Evolutionary conservation across 2,888 invertebrate genomes (phyloP).

Genomic region (Platycheirus albimanus): DNA sequence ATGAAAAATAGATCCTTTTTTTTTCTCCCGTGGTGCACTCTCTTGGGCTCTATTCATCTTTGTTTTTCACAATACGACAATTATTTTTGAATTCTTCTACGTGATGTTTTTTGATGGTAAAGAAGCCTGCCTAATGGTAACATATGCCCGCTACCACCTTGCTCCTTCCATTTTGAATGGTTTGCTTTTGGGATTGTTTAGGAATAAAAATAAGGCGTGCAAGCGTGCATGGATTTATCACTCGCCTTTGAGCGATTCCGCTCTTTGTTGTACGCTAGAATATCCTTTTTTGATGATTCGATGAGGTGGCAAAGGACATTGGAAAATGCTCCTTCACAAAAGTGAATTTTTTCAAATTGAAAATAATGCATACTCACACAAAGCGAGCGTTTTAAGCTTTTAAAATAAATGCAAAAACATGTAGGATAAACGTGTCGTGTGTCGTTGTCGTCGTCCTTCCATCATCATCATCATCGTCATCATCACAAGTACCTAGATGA

Average conservation of each 20-base stretch:
- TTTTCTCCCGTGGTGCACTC: conserved; percentile 20
- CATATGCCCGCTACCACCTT: neutral
- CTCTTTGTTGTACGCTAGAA: conserved; percentile 9
- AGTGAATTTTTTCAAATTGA: conserved; percentile 28
- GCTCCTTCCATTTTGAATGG: neutral
- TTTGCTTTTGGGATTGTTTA: conserved; percentile 35
- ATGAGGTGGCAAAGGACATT: neutral
- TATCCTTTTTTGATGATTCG: conserved; percentile 9
- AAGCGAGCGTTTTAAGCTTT: conserved; percentile 36
- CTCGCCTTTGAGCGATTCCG: conserved; percentile 45
- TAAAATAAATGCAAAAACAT: conserved; percentile 60
- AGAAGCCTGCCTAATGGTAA: neutral
- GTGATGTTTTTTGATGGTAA: conserved; percentile 36
- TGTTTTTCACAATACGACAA: conserved; percentile 54
- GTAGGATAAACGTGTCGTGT: conserved; percentile 59
- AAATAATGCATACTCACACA: conserved; percentile 20
- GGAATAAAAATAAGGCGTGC: conserved; percentile 43
- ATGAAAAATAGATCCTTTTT: conserved; percentile 50
- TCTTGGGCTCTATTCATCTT: conserved; percentile 53
- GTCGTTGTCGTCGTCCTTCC: conserved; percentile 40
- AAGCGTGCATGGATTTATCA: no score
- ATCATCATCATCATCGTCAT: conserved; percentile 27
- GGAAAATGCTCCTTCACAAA: conserved; percentile 37
- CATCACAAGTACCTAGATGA: conserved; percentile 45
- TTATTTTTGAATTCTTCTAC: conserved; percentile 63